phyloP scores from a whole-genome alignment of 2,797 vertebrate species.

The Pterois miles region DNA sequence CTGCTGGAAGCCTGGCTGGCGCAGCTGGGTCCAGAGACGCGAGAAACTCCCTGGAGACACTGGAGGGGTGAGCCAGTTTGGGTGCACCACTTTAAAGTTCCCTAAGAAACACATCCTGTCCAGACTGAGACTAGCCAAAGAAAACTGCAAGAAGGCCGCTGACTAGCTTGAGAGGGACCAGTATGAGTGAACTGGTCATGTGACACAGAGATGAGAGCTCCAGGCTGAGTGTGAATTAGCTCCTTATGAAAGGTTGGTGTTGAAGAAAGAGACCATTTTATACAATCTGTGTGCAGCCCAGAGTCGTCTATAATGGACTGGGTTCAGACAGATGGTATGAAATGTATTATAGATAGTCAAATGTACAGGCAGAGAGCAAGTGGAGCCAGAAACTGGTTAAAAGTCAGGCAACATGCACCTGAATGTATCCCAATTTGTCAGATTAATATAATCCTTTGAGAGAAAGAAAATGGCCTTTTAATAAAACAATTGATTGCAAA shows the following conservation, averaged over 20 bases:
- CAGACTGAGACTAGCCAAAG: slow-evolving; percentile 81
- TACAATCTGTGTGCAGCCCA: slow-evolving; percentile 36
- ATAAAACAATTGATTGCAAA: too few relatives aligned
- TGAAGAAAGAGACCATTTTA: slow-evolving; percentile 33
- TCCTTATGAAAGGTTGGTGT: slow-evolving; percentile 25
- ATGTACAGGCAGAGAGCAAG: slow-evolving; percentile 7
- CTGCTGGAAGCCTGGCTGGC: slow-evolving; percentile 88
- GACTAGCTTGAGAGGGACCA: slow-evolving; percentile 42
- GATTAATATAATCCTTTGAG: slow-evolving; percentile 23
- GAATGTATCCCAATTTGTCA: slow-evolving; percentile 66
- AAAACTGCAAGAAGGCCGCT: slow-evolving; percentile 72
- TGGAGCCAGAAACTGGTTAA: slow-evolving; percentile 33
- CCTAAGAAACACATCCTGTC: slow-evolving; percentile 86
- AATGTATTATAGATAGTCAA: not conserved
- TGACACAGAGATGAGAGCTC: slow-evolving; percentile 17
- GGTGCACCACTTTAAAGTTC: slow-evolving; percentile 87
- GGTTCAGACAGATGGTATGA: not conserved
- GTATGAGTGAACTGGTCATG: not conserved
- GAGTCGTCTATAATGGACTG: slow-evolving; percentile 10
- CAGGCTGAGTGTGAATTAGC: slow-evolving; percentile 16
- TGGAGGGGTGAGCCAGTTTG: slow-evolving; percentile 88
- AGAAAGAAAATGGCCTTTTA: slow-evolving; percentile 14
- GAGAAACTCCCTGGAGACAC: slow-evolving; percentile 86
- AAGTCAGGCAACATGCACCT: slow-evolving; percentile 43
- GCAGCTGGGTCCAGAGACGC: slow-evolving; percentile 86